phyloP scores from a whole-genome alignment of 2,888 invertebrate species.

The Tuberolachnus salignus region DNA sequence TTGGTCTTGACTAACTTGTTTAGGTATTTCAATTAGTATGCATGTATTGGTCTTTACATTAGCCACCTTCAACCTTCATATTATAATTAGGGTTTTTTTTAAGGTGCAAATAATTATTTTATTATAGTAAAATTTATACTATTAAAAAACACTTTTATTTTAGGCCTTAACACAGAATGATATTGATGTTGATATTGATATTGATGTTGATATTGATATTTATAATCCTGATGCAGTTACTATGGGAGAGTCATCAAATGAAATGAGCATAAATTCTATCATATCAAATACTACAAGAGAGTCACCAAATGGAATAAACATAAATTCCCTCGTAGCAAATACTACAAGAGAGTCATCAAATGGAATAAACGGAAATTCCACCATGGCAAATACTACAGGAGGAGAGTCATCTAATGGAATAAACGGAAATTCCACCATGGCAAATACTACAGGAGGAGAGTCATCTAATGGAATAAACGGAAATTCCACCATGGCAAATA shows the following conservation, averaged over 20 bases:
- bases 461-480: background rate
- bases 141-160: no score
- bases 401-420: background rate
- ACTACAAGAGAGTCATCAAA: background rate
- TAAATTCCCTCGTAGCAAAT: constrained; percentile 1
- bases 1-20: no score
- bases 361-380: background rate
- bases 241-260: background rate
- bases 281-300: background rate
- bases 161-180: background rate
- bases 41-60: no score
- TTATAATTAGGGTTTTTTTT: no score
- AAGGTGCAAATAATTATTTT: no score
- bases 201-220: background rate
- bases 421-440: background rate
- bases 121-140: no score
- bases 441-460: background rate
- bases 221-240: background rate
- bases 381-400: background rate
- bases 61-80: no score
- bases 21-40: no score
- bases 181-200: background rate
- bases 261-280: constrained; percentile 11
- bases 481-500: background rate
- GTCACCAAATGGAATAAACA: background rate